Percentiles rank a stretch among this genome's conserved stretches.
Conservation (phyloP, 2,888 invertebrate species). For the Steinernema hermaphroditum region DNA sequence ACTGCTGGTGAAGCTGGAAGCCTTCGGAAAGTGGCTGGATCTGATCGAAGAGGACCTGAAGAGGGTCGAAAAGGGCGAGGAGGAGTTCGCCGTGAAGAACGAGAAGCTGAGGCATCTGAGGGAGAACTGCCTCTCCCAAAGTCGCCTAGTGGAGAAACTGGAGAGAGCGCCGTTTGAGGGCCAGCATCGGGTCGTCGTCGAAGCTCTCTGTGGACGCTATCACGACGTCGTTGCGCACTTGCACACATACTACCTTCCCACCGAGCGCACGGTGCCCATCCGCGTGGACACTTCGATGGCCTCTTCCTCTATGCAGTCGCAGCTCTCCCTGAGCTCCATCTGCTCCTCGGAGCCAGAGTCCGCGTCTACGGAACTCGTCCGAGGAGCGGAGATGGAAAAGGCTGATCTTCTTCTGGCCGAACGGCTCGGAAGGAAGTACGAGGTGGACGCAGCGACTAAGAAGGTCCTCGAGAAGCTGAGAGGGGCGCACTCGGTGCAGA, state of each 20-base stretch:
- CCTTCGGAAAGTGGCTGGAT: constrained; percentile 58
- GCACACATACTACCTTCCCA: constrained; percentile 42
- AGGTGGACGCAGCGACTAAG: not conserved
- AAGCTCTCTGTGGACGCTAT: constrained; percentile 39
- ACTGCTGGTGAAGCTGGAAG: constrained; percentile 49
- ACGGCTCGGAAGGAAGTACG: not conserved
- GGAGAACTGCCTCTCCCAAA: constrained; percentile 19
- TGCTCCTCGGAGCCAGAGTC: not conserved
- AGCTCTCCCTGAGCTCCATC: not conserved
- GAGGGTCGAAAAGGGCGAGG: not conserved
- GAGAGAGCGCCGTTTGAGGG: constrained; percentile 39
- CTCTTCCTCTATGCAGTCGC: not conserved
- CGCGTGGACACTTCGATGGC: constrained; percentile 35
- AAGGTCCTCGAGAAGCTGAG: not conserved
- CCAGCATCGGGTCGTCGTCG: constrained; percentile 41
- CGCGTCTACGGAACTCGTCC: not conserved
- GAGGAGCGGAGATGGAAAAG: not conserved
- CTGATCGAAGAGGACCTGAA: constrained; percentile 47
- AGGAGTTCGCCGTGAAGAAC: not conserved
- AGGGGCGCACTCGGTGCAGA: not conserved
- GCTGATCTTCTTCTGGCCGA: not conserved
- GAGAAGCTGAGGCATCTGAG: not conserved
- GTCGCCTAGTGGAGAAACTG: constrained; percentile 39
- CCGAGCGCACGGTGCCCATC: constrained; percentile 44
- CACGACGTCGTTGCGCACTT: constrained; percentile 39